phyloP scores from a whole-genome alignment of 2,113 vertebrate genomes.

The Naja naja region DNA sequence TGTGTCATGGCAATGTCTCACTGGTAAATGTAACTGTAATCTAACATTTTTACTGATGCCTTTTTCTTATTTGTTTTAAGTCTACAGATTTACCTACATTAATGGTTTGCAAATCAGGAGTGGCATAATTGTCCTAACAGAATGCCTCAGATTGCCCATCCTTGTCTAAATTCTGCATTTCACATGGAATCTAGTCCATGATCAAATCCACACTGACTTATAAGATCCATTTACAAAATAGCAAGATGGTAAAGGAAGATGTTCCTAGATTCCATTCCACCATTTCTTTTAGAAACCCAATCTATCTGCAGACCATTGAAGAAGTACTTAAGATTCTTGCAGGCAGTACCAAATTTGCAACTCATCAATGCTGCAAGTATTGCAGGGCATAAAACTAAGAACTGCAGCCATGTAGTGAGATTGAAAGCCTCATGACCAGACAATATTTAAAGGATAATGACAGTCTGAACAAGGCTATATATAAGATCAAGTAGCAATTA shows the following conservation, averaged over 20 bases:
- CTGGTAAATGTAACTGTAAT: neutral
- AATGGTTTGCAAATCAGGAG: neutral
- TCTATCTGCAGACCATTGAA: neutral
- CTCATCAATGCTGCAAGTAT: neutral
- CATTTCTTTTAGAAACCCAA: neutral
- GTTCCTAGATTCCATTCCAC: neutral
- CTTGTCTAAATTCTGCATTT: neutral
- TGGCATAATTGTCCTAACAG: neutral
- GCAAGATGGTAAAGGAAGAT: neutral
- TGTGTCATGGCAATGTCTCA: neutral
- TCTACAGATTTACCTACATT: neutral
- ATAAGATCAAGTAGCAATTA: slow-evolving; percentile 7
- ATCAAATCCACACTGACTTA: neutral
- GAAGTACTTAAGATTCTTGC: neutral
- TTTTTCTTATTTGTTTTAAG: neutral
- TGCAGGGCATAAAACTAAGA: neutral
- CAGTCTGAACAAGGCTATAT: neutral
- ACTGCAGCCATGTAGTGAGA: neutral
- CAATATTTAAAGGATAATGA: neutral
- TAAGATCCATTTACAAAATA: neutral
- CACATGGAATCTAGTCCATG: neutral
- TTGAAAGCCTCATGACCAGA: neutral
- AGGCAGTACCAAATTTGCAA: neutral
- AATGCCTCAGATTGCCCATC: neutral
- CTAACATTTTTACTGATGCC: neutral